Evolutionary conservation across 2,888 invertebrate genomes (phyloP).

Genomic region (Scrobipalpa atriplicella): DNA sequence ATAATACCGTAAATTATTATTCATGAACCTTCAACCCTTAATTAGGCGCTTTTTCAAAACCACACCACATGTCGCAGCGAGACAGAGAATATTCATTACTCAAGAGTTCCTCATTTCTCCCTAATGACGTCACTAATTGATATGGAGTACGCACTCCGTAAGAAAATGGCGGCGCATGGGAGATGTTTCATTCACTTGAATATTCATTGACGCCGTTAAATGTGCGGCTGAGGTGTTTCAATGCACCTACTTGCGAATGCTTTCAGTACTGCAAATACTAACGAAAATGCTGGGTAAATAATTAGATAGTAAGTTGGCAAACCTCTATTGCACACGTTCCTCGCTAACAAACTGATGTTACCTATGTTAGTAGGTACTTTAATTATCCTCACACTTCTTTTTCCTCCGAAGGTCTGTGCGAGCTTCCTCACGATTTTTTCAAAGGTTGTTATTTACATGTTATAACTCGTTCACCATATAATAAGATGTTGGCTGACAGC

Average conservation of each 20-base stretch:
- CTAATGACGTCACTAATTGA: conserved; percentile 57
- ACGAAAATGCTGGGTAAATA: neutral
- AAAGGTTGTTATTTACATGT: too few species aligned
- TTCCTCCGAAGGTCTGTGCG: too few species aligned
- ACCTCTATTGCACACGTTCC: too few species aligned
- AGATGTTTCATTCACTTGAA: conserved; percentile 43
- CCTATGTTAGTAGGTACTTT: too few species aligned
- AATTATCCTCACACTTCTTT: too few species aligned
- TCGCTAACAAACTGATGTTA: too few species aligned
- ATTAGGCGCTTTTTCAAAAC: neutral
- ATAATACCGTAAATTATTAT: too few species aligned
- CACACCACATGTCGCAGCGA: conserved; percentile 29
- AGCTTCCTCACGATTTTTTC: too few species aligned
- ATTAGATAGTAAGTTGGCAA: too few species aligned
- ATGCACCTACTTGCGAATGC: neutral
- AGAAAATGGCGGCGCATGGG: conserved; percentile 48
- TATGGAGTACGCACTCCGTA: conserved; percentile 53
- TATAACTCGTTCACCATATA: too few species aligned
- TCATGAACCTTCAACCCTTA: too few species aligned
- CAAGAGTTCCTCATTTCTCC: conserved; percentile 36
- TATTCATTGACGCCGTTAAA: conserved; percentile 54
- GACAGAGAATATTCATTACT: conserved; percentile 48
- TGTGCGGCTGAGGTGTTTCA: conserved; percentile 36
- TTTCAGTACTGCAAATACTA: neutral
- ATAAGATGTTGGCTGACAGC: too few species aligned